These are phyloP conservation scores for Scaptomyza reducta DNA, from an alignment of 2,888 invertebrate genomes.

Conservation along the genomic window DNA sequence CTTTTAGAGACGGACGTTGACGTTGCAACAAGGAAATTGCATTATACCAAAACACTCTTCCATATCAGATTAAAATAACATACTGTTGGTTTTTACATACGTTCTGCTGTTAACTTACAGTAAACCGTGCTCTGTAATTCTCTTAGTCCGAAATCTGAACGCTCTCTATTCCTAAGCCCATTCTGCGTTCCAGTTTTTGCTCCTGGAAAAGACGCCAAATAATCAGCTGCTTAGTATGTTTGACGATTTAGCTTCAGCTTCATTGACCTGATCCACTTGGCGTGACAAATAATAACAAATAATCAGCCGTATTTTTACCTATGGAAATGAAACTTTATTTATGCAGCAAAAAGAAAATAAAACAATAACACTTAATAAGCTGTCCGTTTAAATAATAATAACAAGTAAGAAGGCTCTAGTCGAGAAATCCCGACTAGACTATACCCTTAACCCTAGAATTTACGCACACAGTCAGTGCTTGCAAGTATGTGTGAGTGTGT, in stretches of 20 bases:
- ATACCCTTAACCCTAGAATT: no score
- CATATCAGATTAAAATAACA: background rate
- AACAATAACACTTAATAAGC: no score
- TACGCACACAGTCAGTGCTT: no score
- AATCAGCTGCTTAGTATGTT: conserved; percentile 52
- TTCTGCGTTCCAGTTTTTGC: conserved; percentile 23
- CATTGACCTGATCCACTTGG: conserved; percentile 12
- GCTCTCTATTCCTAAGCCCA: conserved; percentile 37
- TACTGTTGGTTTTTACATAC: conserved; percentile 1
- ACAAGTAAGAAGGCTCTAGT: no score
- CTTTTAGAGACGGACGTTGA: background rate
- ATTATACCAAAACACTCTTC: background rate
- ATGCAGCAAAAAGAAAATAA: conserved; percentile 11
- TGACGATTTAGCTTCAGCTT: conserved; percentile 13
- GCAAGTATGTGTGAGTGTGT: no score
- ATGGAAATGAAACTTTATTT: conserved; percentile 40
- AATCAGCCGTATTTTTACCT: conserved; percentile 7
- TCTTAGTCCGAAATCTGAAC: background rate
- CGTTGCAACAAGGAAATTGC: background rate
- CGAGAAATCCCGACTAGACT: no score
- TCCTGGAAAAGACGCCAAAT: conserved; percentile 63
- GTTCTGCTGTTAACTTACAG: conserved; percentile 2
- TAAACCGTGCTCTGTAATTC: conserved; percentile 17
- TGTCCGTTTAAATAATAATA: no score
- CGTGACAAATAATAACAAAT: conserved; percentile 34